Percentiles rank a stretch among this genome's conserved stretches.
These are phyloP conservation scores for Macrotrachela quadricornifera DNA, from an alignment of 1,140 invertebrate genomes.

Conservation along the genomic window DNA sequence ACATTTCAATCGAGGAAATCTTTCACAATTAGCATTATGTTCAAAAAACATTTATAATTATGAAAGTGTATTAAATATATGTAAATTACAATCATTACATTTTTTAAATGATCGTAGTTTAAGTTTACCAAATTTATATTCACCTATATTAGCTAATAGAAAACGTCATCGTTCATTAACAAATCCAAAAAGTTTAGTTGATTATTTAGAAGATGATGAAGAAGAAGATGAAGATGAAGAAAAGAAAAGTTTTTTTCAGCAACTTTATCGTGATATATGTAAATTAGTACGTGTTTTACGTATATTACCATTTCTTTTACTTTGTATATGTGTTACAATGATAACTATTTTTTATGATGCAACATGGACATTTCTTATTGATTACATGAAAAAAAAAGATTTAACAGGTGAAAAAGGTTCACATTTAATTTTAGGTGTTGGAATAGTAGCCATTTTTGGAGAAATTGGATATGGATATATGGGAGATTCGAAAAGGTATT, in stretches of 20 bases:
- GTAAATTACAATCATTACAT: too few species aligned
- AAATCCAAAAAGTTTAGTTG: background rate
- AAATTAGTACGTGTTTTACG: too few species aligned
- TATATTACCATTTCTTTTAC: too few species aligned
- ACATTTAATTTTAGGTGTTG: slow-evolving; percentile 1
- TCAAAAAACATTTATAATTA: too few species aligned
- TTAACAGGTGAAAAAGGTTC: background rate
- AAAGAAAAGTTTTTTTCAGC: background rate
- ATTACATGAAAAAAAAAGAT: slow-evolving; percentile 4
- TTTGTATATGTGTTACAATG: too few species aligned
- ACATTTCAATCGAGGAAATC: too few species aligned
- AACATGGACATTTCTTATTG: slow-evolving; percentile 4
- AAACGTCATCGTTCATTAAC: too few species aligned
- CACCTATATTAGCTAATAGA: too few species aligned
- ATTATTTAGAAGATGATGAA: background rate
- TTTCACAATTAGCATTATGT: too few species aligned
- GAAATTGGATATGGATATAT: slow-evolving; percentile 7
- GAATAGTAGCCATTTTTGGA: slow-evolving; percentile 1
- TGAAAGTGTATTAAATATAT: too few species aligned
- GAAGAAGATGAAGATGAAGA: background rate
- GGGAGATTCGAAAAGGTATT: slow-evolving; percentile 4
- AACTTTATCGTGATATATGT: background rate
- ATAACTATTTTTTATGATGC: slow-evolving; percentile 5
- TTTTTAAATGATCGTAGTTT: too few species aligned
- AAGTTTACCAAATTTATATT: too few species aligned